phyloP scores from a whole-genome alignment of 2,113 vertebrate genomes.

The Prionailurus bengalensis region DNA sequence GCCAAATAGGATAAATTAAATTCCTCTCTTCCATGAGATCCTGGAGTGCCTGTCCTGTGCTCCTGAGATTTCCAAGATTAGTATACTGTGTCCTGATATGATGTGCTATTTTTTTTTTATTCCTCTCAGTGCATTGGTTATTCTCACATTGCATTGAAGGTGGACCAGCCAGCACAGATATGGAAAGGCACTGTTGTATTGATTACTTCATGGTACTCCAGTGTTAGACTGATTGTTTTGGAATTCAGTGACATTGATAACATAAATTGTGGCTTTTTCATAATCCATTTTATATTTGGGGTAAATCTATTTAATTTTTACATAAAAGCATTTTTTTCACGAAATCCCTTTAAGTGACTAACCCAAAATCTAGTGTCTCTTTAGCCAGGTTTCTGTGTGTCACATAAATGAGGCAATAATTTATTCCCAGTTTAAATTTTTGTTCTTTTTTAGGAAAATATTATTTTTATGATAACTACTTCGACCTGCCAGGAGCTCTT shows the following conservation, averaged over 20 bases:
- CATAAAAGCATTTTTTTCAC: not conserved
- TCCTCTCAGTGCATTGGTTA: not conserved
- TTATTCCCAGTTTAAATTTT: conserved; percentile 23
- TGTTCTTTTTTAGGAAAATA: conserved; percentile 92
- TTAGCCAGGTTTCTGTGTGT: not conserved
- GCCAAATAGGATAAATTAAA: not conserved
- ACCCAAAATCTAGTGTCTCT: not conserved
- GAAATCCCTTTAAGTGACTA: conserved; percentile 10
- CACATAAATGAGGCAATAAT: not conserved
- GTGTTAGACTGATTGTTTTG: not conserved
- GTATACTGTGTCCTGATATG: rapidly evolving
- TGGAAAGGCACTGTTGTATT: not conserved
- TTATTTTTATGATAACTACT: conserved; percentile 98
- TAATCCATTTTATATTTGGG: not conserved
- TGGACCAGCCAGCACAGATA: not conserved
- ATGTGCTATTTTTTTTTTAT: not conserved
- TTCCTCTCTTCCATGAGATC: not conserved
- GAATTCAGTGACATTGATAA: not conserved
- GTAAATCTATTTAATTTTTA: not conserved
- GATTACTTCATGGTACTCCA: rapidly evolving
- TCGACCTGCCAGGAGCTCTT: conserved; percentile 96
- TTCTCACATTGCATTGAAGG: not conserved
- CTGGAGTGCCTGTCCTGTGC: not conserved
- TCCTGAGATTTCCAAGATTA: not conserved
- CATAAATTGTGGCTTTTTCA: not conserved